A percentile compares a stretch with the other conserved stretches of the same genome.
Evolutionary conservation across 2,797 vertebrate genomes (phyloP).

Genomic region (Mormyrus hasselquistii): DNA sequence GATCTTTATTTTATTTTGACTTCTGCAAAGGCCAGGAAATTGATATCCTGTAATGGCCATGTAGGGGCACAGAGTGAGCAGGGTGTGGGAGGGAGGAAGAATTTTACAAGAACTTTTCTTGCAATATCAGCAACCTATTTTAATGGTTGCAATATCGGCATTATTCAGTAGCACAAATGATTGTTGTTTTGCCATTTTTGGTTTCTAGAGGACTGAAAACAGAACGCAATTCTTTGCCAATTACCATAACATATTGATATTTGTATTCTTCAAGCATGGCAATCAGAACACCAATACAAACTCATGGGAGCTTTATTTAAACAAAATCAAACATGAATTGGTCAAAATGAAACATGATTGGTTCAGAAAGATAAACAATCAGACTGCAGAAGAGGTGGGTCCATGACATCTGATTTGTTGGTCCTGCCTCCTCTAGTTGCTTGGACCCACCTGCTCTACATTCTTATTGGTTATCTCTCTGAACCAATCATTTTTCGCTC

Average conservation of each 20-base stretch:
- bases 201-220: neutral
- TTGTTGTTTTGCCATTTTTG: neutral
- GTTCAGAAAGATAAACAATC: neutral
- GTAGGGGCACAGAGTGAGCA: neutral
- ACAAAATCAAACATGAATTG: neutral
- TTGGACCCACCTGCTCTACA: neutral
- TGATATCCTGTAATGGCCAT: neutral
- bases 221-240: neutral
- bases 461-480: neutral
- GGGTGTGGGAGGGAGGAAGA: neutral
- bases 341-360: neutral
- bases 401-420: neutral
- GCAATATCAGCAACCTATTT: slow-evolving; percentile 3
- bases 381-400: neutral
- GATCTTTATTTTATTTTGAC: neutral
- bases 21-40: neutral
- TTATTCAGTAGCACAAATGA: neutral
- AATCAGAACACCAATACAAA: neutral
- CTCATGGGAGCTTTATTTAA: neutral
- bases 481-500: neutral
- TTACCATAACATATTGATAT: neutral
- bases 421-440: neutral
- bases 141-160: neutral
- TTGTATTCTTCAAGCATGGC: neutral
- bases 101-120: neutral